Percentiles rank a stretch among this genome's conserved stretches.
Evolutionary conservation across 1,140 invertebrate genomes (phyloP).

Genomic region (Mya arenaria): DNA sequence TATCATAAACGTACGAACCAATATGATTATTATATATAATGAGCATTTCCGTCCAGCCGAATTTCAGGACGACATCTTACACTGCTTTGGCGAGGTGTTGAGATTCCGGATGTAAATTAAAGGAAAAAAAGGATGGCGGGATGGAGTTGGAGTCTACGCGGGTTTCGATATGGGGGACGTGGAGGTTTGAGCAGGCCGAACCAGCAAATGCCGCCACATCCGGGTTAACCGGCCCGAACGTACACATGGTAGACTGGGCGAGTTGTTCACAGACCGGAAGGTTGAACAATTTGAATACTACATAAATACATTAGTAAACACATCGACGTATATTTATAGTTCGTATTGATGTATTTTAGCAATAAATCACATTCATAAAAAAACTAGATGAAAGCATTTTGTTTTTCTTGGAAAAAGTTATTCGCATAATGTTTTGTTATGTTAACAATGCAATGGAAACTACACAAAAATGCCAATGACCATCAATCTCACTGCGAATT

Average conservation of each 20-base stretch:
- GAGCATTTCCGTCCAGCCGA: constrained; percentile 54
- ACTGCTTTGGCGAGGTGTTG: constrained; percentile 20
- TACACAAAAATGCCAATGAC: no score
- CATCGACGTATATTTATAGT: no score
- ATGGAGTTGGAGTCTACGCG: constrained; percentile 33
- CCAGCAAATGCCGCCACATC: constrained; percentile 33
- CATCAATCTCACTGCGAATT: no score
- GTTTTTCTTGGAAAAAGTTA: no score
- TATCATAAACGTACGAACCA: no score
- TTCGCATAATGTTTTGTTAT: no score
- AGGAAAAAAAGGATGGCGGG: constrained; percentile 16
- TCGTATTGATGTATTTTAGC: no score
- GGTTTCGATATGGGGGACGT: constrained; percentile 47
- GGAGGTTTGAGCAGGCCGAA: constrained; percentile 37
- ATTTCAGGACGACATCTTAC: constrained; percentile 36
- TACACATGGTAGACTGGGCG: constrained; percentile 3
- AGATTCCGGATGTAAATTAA: constrained; percentile 50
- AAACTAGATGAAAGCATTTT: no score
- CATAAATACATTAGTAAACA: no score
- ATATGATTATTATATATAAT: constrained; percentile 48
- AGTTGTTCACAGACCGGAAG: constrained; percentile 51
- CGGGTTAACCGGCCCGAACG: constrained; percentile 45
- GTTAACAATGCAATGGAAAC: no score
- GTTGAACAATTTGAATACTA: no score
- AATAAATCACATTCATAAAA: no score